Evolutionary conservation across 2,113 vertebrate species (phyloP).

Genomic region (Rhynchomys soricoides): DNA sequence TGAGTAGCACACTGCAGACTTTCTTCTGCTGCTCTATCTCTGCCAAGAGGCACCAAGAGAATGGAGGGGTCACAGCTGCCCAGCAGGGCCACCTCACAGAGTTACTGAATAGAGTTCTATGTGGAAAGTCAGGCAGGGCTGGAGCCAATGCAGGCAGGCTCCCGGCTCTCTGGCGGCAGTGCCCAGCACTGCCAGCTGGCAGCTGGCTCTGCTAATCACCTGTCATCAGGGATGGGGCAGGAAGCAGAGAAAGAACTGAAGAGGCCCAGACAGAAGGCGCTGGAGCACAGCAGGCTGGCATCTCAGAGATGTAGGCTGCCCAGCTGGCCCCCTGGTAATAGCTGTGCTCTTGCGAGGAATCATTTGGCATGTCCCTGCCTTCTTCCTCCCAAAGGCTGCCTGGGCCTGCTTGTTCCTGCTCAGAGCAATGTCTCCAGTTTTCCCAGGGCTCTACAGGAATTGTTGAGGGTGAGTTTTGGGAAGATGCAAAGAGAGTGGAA

Average conservation of each 20-base stretch:
- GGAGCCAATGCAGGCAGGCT: constrained; percentile 60
- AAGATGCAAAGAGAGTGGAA: neutral
- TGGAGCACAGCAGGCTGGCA: constrained; percentile 66
- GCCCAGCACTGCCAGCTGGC: constrained; percentile 58
- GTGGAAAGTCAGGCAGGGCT: constrained; percentile 60
- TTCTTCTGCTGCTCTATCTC: constrained; percentile 41
- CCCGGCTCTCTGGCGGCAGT: constrained; percentile 62
- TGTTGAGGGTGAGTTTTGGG: constrained; percentile 17
- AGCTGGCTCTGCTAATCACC: constrained; percentile 79
- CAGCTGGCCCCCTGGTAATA: neutral
- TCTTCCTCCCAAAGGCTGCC: constrained; percentile 43
- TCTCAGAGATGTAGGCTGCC: constrained; percentile 58
- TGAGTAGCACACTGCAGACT: constrained; percentile 22
- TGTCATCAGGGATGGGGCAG: constrained; percentile 65
- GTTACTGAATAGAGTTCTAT: constrained; percentile 57
- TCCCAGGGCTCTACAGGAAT: neutral
- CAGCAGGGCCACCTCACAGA: neutral
- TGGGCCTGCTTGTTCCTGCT: neutral
- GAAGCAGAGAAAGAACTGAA: constrained; percentile 21
- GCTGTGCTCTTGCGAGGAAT: constrained; percentile 30
- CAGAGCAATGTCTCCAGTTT: neutral
- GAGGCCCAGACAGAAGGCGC: constrained; percentile 68
- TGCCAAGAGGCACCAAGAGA: constrained; percentile 45
- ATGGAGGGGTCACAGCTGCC: neutral
- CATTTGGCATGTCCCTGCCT: constrained; percentile 45